A percentile compares a stretch with the other conserved stretches of the same genome.
Conservation (phyloP, 2,113 vertebrate species). For the Ginglymostoma cirratum region DNA sequence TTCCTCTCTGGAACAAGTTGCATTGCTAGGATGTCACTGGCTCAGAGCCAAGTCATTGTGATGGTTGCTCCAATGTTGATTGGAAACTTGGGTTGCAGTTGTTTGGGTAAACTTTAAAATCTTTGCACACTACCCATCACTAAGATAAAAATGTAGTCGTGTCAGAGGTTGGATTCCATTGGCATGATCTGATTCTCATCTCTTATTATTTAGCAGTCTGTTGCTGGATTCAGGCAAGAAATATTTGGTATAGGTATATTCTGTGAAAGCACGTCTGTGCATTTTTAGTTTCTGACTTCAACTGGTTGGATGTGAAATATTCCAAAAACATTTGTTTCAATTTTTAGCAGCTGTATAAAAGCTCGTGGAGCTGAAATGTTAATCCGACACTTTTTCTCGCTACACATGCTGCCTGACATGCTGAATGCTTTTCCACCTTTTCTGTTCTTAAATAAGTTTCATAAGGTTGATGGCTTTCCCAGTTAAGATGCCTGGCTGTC, state of each 20-base stretch:
- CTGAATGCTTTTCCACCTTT: neutral
- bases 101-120: neutral
- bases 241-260: too few species aligned
- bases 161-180: too few species aligned
- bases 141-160: neutral
- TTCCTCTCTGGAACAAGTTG: neutral
- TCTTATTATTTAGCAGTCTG: neutral
- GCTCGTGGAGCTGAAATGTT: neutral
- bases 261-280: neutral
- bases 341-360: neutral
- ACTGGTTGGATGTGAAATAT: neutral
- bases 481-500: slow-evolving; percentile 13
- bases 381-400: neutral
- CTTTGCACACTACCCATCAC: neutral
- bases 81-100: neutral
- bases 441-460: neutral
- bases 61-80: neutral
- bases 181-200: neutral
- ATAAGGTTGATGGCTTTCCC: neutral
- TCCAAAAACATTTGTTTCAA: neutral
- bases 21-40: neutral
- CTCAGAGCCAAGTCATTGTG: neutral
- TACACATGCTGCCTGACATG: neutral
- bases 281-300: neutral
- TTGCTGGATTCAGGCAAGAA: neutral